These are phyloP conservation scores for Drosophila busckii DNA, from an alignment of 1,140 invertebrate species.

Conservation along the genomic window DNA sequence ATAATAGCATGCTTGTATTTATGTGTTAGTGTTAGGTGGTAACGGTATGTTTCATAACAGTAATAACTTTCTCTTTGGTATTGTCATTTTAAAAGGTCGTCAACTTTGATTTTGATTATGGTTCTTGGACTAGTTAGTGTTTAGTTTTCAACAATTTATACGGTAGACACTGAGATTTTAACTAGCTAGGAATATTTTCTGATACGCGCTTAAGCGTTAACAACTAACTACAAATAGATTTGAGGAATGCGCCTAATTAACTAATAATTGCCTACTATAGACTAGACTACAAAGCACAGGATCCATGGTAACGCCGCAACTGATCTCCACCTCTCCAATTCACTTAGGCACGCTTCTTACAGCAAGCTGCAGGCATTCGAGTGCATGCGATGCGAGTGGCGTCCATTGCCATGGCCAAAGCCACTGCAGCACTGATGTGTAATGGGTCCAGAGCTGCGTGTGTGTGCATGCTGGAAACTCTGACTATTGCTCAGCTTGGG, in stretches of 20 bases:
- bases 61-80: no score
- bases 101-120: no score
- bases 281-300: conserved; percentile 27
- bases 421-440: conserved; percentile 76
- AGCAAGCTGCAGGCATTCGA: conserved; percentile 73
- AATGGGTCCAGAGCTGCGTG: conserved; percentile 44
- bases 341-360: conserved; percentile 27
- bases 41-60: no score
- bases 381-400: conserved; percentile 75
- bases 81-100: no score
- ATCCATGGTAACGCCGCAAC: no score
- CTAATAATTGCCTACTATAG: conserved; percentile 58
- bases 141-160: no score
- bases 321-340: neutral
- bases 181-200: no score
- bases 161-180: no score
- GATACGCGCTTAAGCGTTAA: conserved; percentile 64
- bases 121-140: no score
- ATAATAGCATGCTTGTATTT: no score
- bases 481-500: conserved; percentile 70
- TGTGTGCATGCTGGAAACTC: conserved; percentile 66
- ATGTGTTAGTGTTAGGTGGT: no score
- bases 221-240: conserved; percentile 51
- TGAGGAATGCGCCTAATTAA: no score
- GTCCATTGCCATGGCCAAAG: conserved; percentile 68